Percentiles rank a stretch among this genome's conserved stretches.
Conservation (phyloP, 2,797 vertebrate species). For the Chaenodraco wilsoni region DNA sequence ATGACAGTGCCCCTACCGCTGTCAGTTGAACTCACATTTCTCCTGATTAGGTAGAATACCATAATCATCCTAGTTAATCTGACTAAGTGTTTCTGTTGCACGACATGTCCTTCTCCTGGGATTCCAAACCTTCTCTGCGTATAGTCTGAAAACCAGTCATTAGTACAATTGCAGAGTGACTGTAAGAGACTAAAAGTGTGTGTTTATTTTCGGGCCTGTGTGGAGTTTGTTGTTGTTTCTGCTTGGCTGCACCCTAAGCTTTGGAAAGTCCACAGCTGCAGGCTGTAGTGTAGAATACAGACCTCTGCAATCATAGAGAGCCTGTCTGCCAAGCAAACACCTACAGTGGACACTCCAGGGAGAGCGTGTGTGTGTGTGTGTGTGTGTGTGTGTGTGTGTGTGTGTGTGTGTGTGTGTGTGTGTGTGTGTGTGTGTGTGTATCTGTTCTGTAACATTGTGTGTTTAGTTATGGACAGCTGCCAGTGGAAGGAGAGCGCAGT, state of each 20-base stretch:
- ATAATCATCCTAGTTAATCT: not conserved
- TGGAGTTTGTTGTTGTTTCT: constrained; percentile 66
- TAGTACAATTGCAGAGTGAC: not conserved
- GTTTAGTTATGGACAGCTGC: constrained; percentile 82
- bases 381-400: constrained; percentile 41
- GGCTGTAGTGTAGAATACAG: constrained; percentile 60
- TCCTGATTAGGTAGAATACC: constrained; percentile 12
- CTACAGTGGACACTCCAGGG: constrained; percentile 66
- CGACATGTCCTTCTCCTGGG: not conserved
- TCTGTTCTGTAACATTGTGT: constrained; percentile 66
- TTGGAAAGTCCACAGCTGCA: constrained; percentile 70
- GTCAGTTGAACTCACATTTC: not conserved
- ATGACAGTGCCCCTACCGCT: constrained; percentile 8
- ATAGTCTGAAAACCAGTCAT: constrained; percentile 20
- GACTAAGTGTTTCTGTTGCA: constrained; percentile 2
- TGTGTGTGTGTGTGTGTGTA: constrained; percentile 38
- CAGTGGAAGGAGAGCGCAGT: constrained; percentile 71
- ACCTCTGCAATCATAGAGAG: constrained; percentile 69
- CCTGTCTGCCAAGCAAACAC: constrained; percentile 69
- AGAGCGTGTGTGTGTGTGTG: constrained; percentile 54
- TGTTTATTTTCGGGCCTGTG: constrained; percentile 61
- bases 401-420: constrained; percentile 38
- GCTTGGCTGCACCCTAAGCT: constrained; percentile 58
- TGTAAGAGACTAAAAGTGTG: constrained; percentile 45
- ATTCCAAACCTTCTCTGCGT: not conserved